These are phyloP conservation scores for Enoplosus armatus DNA, from an alignment of 2,797 vertebrate genomes.

Conservation along the genomic window DNA sequence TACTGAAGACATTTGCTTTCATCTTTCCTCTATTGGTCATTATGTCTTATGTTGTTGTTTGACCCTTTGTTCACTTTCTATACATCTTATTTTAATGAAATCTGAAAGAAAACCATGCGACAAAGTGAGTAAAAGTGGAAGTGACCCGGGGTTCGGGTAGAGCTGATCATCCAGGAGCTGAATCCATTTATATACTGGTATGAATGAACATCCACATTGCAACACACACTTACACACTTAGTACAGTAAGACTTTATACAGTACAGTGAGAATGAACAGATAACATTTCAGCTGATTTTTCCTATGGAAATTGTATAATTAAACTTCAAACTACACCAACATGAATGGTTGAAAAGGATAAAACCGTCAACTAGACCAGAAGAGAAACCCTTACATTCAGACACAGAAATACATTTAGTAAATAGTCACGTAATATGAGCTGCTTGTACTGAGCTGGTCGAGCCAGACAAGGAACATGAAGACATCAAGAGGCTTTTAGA, in stretches of 20 bases:
- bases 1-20: neutral
- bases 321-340: neutral
- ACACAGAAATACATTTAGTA: neutral
- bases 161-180: too few species aligned
- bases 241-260: neutral
- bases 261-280: neutral
- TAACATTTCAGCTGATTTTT: neutral
- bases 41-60: neutral
- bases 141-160: neutral
- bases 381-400: neutral
- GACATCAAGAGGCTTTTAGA: conserved; percentile 52
- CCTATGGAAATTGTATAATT: neutral
- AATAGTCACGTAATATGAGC: neutral
- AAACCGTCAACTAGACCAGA: neutral
- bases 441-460: neutral
- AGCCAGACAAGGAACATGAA: conserved; percentile 24
- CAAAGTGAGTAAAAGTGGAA: neutral
- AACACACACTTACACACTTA: neutral
- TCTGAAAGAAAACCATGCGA: neutral
- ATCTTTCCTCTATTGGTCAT: neutral
- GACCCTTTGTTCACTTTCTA: neutral
- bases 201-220: neutral
- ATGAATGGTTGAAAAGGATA: neutral
- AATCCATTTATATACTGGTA: neutral
- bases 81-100: neutral